A percentile compares a stretch with the other conserved stretches of the same genome.
phyloP scores from a whole-genome alignment of 2,888 invertebrate species.

The Tipula vernalis region DNA sequence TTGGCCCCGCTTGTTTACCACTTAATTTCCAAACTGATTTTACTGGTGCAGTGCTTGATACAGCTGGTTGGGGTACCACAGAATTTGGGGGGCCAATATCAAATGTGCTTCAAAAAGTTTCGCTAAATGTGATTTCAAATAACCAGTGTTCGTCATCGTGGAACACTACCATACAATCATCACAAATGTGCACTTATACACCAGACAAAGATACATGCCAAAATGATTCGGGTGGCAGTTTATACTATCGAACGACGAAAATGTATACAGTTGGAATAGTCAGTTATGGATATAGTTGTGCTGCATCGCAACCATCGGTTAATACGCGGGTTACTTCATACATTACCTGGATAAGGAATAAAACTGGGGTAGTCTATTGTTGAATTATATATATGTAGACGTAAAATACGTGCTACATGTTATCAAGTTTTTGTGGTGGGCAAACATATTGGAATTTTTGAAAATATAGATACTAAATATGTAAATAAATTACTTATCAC shows the following conservation, averaged over 20 bases:
- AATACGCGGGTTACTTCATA: slow-evolving; percentile 39
- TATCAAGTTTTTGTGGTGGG: too few species aligned
- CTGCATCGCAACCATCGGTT: slow-evolving; percentile 30
- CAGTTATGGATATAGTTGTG: slow-evolving; percentile 38
- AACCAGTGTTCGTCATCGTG: slow-evolving; percentile 32
- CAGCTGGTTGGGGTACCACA: slow-evolving; percentile 45
- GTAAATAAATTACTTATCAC: too few species aligned
- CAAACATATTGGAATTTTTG: too few species aligned
- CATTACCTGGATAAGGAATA: slow-evolving; percentile 36
- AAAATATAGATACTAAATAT: too few species aligned
- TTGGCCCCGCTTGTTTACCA: slow-evolving; percentile 49
- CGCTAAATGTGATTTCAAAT: slow-evolving; percentile 36
- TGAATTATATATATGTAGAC: too few species aligned
- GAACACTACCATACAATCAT: slow-evolving; percentile 23
- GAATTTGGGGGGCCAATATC: slow-evolving; percentile 41
- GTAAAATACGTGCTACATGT: too few species aligned
- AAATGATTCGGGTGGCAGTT: slow-evolving; percentile 37
- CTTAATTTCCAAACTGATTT: slow-evolving; percentile 15
- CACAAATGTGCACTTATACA: slow-evolving; percentile 38
- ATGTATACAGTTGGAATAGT: slow-evolving; percentile 36
- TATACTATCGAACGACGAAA: slow-evolving; percentile 34
- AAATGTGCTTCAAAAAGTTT: slow-evolving; percentile 37
- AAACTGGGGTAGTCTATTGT: background rate
- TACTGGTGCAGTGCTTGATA: slow-evolving; percentile 17
- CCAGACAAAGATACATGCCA: slow-evolving; percentile 41